phyloP scores from a whole-genome alignment of 1,140 invertebrate genomes.

The Drosophila pandora region DNA sequence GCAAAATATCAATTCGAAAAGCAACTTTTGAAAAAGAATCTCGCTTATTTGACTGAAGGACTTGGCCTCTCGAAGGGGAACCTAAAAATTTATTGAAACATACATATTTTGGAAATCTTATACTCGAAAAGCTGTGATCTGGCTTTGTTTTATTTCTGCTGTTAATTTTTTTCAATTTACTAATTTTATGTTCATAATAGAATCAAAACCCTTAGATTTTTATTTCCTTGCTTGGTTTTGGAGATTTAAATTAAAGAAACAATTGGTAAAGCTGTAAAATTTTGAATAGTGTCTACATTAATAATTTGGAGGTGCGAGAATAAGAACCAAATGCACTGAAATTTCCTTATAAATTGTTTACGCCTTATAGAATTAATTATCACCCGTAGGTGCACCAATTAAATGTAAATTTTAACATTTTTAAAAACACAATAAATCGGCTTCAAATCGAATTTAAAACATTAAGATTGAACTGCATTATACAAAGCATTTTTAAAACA shows the following conservation, averaged over 20 bases:
- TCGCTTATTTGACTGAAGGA: neutral
- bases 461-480: slow-evolving; percentile 5
- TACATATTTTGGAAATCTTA: neutral
- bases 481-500: slow-evolving; percentile 3
- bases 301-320: neutral
- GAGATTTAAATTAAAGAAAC: neutral
- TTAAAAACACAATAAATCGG: neutral
- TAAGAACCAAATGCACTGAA: neutral
- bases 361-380: slow-evolving; percentile 4
- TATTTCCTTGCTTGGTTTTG: neutral
- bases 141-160: neutral
- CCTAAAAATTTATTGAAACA: too few species aligned
- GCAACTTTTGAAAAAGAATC: neutral
- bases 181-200: neutral
- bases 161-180: neutral
- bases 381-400: slow-evolving; percentile 1
- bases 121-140: slow-evolving; percentile 1
- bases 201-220: neutral
- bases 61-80: neutral
- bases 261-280: neutral
- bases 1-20: too few species aligned
- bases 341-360: neutral
- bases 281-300: neutral
- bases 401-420: neutral
- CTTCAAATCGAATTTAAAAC: slow-evolving; percentile 4